Evolutionary conservation across 2,797 vertebrate genomes (phyloP).

Genomic region (Melanotaenia nigrans): DNA sequence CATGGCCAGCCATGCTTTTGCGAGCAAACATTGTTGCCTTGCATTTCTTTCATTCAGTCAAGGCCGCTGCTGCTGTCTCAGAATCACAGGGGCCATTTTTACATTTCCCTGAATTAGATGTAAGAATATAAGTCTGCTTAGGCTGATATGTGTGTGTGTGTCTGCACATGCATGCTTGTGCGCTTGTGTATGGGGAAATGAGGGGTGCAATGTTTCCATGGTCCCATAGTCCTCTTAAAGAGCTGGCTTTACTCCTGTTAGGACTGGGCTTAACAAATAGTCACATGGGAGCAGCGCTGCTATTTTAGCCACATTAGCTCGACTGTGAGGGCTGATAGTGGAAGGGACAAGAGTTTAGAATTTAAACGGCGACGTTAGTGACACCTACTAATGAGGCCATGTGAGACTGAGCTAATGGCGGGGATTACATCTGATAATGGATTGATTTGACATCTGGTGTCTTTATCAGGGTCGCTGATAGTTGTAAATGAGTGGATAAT

Average conservation of each 20-base stretch:
- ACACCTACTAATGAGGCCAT: conserved; percentile 77
- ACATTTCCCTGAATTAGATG: conserved; percentile 85
- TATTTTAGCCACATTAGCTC: conserved; percentile 76
- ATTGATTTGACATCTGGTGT: conserved; percentile 59
- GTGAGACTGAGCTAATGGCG: conserved; percentile 65
- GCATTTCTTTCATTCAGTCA: conserved; percentile 68
- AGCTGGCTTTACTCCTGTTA: conserved; percentile 81
- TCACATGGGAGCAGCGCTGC: conserved; percentile 79
- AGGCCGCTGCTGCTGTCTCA: conserved; percentile 57
- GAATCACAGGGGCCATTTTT: conserved; percentile 82
- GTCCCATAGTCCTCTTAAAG: conserved; percentile 68
- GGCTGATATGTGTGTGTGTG: conserved; percentile 7
- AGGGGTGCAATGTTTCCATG: conserved; percentile 71
- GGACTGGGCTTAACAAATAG: conserved; percentile 85
- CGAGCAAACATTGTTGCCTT: conserved; percentile 37
- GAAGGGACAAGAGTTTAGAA: conserved; percentile 61
- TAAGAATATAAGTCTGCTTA: conserved; percentile 59
- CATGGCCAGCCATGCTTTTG: neutral
- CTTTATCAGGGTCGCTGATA: conserved; percentile 25
- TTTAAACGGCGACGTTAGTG: conserved; percentile 65
- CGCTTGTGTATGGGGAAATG: conserved; percentile 49
- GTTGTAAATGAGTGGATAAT: conserved; percentile 60
- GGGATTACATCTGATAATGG: conserved; percentile 70
- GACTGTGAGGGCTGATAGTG: conserved; percentile 52
- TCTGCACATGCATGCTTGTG: conserved; percentile 14